Evolutionary conservation across 2,113 vertebrate genomes (phyloP).

Genomic region (Mastomys natalensis): DNA sequence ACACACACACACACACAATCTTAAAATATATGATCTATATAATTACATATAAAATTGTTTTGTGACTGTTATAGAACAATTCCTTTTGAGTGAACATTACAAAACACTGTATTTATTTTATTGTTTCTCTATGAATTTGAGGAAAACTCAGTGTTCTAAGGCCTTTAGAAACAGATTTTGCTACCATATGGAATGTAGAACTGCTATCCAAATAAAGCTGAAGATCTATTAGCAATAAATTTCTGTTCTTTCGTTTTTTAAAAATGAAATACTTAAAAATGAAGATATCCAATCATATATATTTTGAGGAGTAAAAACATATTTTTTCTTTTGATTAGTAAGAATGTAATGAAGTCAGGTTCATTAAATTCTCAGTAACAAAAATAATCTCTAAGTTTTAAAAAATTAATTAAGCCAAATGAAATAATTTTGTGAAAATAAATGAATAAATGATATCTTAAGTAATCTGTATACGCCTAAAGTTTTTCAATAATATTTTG

Average conservation of each 20-base stretch:
- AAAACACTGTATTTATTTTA: background rate
- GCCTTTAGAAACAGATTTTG: background rate
- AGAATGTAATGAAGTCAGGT: conserved; percentile 24
- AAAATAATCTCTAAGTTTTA: background rate
- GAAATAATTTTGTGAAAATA: conserved; percentile 38
- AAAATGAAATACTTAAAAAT: background rate
- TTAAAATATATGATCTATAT: background rate
- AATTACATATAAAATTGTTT: background rate
- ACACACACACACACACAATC: background rate
- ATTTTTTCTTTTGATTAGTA: conserved; percentile 11
- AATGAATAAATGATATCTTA: background rate
- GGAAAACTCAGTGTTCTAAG: background rate
- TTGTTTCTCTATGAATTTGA: background rate
- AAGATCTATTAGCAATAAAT: background rate
- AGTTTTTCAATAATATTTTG: conserved; percentile 14
- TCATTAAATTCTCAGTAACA: conserved; percentile 14
- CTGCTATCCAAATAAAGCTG: background rate
- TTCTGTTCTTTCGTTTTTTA: conserved; percentile 14
- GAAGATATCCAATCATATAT: background rate
- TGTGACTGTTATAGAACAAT: background rate
- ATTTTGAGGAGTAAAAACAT: background rate
- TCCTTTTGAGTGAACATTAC: background rate
- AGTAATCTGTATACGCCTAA: background rate
- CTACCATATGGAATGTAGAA: background rate
- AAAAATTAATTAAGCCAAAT: conserved; percentile 18